Base-by-base conservation (phyloP, 1,140 invertebrate species). In the Chionoecetes opilio region DNA sequence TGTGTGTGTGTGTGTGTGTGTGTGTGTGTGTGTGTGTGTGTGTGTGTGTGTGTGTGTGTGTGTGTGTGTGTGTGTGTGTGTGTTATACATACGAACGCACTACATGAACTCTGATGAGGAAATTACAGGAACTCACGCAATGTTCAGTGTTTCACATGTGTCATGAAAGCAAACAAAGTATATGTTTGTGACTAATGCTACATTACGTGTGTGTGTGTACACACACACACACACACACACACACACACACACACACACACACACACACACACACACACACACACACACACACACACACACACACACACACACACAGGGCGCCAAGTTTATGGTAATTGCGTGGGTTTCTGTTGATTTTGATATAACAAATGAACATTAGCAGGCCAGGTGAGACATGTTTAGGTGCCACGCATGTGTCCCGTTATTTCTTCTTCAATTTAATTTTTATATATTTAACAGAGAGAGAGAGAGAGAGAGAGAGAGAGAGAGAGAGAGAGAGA, bases 31-130 rank as follows among this genome's bases (percentile, higher is more conserved):
- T 35, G 31, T 87, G n/a, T n/a, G n/a, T n/a, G n/a, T n/a, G n/a
- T n/a, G n/a, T 35, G 86, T 88, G 86, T 88, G 86, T 88, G 86
- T 88, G 86, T 88, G 86, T 88, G 86, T 88, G 86, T 88, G 86
- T 88, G 86, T 88, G 86, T 88, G 35, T 88, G 86, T 88, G 86
- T 88, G 86, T 88, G 86, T 38, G 86, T 86, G 31, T 86, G 3
- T 32, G 85, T 87, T 2, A 8, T 87, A 5, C 85, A 34, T 87
- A 29, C 85, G 32, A n/a, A n/a, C n/a, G n/a, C n/a, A n/a, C n/a
- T n/a, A n/a, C n/a, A n/a, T n/a, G n/a, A n/a, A n/a, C n/a, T n/a
- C n/a, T 53, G 9, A 17, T 53, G 46, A 17, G 21, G 11, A 53
- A 53, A 53, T 53, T 53, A 53, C 46, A 53, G 46, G 46, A 17